Evolutionary conservation across 2,888 invertebrate species (phyloP).

Genomic region (Netelia virgata): DNA sequence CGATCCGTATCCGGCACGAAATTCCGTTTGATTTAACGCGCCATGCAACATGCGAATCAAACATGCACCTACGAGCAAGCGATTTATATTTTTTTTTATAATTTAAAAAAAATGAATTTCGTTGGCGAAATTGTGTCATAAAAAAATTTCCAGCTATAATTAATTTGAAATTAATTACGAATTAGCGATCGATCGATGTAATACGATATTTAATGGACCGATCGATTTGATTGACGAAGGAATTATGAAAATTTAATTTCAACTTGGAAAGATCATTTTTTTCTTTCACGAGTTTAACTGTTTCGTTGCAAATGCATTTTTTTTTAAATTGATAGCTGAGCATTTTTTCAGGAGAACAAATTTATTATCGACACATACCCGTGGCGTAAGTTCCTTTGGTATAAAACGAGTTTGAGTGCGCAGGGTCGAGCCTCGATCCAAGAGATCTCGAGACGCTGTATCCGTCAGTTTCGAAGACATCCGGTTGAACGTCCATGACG

Average conservation of each 20-base stretch:
- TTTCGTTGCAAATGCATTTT: neutral
- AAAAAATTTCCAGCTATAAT: conserved; percentile 14
- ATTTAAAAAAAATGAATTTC: conserved; percentile 2
- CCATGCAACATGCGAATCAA: conserved; percentile 82
- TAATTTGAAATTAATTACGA: neutral
- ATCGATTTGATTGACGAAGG: neutral
- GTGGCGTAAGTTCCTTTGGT: conserved; percentile 74
- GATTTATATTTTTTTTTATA: conserved; percentile 45
- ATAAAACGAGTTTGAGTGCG: conserved; percentile 72
- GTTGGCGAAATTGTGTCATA: conserved; percentile 1
- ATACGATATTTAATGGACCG: neutral
- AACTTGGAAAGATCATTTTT: no score
- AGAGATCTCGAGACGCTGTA: conserved; percentile 78
- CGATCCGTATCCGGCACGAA: conserved; percentile 79
- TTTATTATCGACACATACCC: conserved; percentile 72
- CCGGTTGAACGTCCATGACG: conserved; percentile 76
- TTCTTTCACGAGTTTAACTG: no score
- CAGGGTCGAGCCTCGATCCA: conserved; percentile 73
- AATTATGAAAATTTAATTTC: no score
- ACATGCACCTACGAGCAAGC: conserved; percentile 81
- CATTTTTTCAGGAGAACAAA: neutral
- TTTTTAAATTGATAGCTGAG: conserved; percentile 22
- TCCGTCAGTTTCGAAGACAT: conserved; percentile 78
- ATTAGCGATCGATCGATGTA: no score
- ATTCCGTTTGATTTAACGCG: conserved; percentile 75